Evolutionary conservation across 2,113 vertebrate species (phyloP), one percentile per base, ranked within the genome.

Genomic region (Tinamus guttatus): DNA sequence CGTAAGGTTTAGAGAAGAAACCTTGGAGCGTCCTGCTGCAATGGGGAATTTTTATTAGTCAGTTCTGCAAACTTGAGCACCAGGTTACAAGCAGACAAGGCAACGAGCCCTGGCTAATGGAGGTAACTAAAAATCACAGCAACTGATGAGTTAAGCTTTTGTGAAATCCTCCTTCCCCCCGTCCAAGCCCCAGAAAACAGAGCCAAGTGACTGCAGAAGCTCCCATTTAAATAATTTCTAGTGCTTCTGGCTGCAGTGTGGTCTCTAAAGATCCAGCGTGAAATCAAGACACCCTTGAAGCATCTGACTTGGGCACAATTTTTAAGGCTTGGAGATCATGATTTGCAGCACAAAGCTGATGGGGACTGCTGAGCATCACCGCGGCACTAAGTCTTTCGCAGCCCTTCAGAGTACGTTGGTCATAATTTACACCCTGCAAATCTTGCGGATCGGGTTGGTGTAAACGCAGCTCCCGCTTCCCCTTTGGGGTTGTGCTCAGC

Each of bases 351-450:
- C 1, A 34, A 41, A 56, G 64, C 13, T 19, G 40, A 49, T 0
- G 38, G 38, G 62, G 28, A 60, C 30, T 38, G 15, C 56, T 51
- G 18, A 78, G 63, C 28, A 62, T 52, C 77, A 27, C 56, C 1
- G 36, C 1, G 9, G 64, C 41, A 80, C 5, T 11, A 60, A 75
- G 69, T 43, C 47, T 64, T n/a, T 30, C 9, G 4, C 21, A 38
- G 28, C 17, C 54, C 54, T 58, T 58, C 11, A 11, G 54, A 58
- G 28, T 18, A 10, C 30, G 17, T 18, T 30, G 30, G 34, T 12
- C 0, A 0, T 56, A 30, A 70, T 88, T 77, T 41, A 64, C 38
- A 81, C 1, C 0, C 11, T 9, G 34, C 5, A 14, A 38, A 17
- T 64, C 47, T 64, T 18, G 34, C 32, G n/a, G 41, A 71, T 58